Base-by-base conservation (phyloP, 1,140 invertebrate species). In the Heliothis virescens region DNA sequence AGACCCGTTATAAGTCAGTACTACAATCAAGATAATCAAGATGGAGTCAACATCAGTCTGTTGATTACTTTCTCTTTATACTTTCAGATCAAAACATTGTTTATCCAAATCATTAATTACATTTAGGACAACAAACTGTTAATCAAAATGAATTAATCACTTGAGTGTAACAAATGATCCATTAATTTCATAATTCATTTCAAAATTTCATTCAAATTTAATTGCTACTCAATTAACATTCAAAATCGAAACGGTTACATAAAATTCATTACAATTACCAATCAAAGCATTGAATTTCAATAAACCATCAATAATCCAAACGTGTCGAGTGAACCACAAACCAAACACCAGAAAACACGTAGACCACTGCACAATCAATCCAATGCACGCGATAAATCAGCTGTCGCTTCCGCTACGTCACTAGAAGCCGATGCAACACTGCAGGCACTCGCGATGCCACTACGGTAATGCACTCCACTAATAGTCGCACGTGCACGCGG, bases 321-420 rank as follows among this genome's bases (percentile, higher is more conserved):
- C 52, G 26, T 29, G 57, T 52, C 34, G 34, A 83, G 87, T 87
- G 86, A 84, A 84, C 83, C 90, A 92, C 87, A 84, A 91, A 91
- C 91, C 90, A 87, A 87, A 83, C 86, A 86, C 82, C 84, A 76
- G 83, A 82, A 82, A 84, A 77, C 80, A 84, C 89, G 87, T 75
- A 60, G 83, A 85, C 81, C 92, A 92, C 92, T 89, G 86, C 91
- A 91, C 88, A 90, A 90, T 88, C 82, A 90, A 87, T 89, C 87
- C 86, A 90, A 89, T 88, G 87, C 85, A 86, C 81, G 86, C 82
- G 82, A 84, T 87, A 90, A 89, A 90, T 86, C 89, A 85, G 89
- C 84, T 86, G 88, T 81, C 85, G 86, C 88, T 85, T 83, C 80
- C 65, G 80, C 81, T 75, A 86, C 85, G 85, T 90, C 90, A 91